Evolutionary conservation across 2,888 invertebrate genomes (phyloP).

Genomic region (Maniola hyperantus): DNA sequence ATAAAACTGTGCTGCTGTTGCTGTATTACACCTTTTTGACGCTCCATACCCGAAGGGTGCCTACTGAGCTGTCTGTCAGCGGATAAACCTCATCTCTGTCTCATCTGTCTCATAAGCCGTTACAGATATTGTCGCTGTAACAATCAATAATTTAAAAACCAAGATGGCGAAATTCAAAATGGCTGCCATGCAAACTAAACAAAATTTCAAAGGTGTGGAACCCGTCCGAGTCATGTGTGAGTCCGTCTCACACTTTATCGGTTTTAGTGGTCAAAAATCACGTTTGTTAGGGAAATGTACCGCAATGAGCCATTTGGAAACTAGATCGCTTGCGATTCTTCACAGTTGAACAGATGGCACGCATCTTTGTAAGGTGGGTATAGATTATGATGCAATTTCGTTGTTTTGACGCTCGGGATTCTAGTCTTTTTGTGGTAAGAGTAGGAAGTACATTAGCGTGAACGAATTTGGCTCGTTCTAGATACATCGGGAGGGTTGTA

Average conservation of each 20-base stretch:
- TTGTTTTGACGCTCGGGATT: slow-evolving; percentile 36
- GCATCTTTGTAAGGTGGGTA: slow-evolving; percentile 29
- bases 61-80: too few relatives aligned
- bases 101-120: too few relatives aligned
- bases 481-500: slow-evolving; percentile 35
- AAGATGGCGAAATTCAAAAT: too few relatives aligned
- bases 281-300: slow-evolving; percentile 66
- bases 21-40: slow-evolving; percentile 37
- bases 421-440: slow-evolving; percentile 38
- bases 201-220: too few relatives aligned
- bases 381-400: slow-evolving; percentile 22
- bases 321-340: slow-evolving; percentile 29
- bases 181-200: too few relatives aligned
- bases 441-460: slow-evolving; percentile 44
- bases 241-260: too few relatives aligned
- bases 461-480: slow-evolving; percentile 40
- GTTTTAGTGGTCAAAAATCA: slow-evolving; percentile 75
- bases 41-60: too few relatives aligned
- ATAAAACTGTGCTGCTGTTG: slow-evolving; percentile 15
- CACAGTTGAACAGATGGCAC: slow-evolving; percentile 36
- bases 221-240: too few relatives aligned
- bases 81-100: too few relatives aligned
- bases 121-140: too few relatives aligned
- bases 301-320: slow-evolving; percentile 39
- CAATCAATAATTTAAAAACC: too few relatives aligned